Percentiles rank a stretch among this genome's conserved stretches.
Conservation (phyloP, 2,797 vertebrate genomes). For the Antennarius maculatus region DNA sequence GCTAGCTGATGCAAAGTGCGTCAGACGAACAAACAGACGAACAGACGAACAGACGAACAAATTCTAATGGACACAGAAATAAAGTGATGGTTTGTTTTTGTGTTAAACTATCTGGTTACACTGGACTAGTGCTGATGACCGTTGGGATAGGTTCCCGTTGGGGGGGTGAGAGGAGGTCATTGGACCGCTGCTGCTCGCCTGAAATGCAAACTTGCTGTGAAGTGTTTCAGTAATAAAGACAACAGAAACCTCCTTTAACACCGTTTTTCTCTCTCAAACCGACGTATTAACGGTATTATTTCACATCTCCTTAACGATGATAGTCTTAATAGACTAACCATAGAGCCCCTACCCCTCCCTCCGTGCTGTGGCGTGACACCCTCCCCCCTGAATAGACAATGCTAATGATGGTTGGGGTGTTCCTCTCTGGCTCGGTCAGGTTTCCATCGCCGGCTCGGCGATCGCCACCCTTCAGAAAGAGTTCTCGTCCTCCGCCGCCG, state of each 20-base stretch:
- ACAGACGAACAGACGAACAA: too few relatives aligned
- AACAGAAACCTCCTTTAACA: conserved; percentile 36
- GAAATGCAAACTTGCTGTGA: conserved; percentile 40
- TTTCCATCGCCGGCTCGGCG: conserved; percentile 92
- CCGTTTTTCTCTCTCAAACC: conserved; percentile 9
- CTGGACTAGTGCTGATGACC: too few relatives aligned
- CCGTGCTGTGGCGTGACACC: conserved; percentile 28
- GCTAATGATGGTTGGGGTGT: conserved; percentile 60
- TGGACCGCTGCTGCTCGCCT: conserved; percentile 47
- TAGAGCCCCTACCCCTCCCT: conserved; percentile 10
- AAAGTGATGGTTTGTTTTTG: too few relatives aligned
- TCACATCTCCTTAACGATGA: too few relatives aligned
- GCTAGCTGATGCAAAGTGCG: background rate
- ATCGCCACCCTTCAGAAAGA: conserved; percentile 92
- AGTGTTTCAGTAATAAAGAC: conserved; percentile 29
- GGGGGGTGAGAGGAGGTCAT: too few relatives aligned
- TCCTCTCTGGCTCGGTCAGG: conserved; percentile 84
- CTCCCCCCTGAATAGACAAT: background rate
- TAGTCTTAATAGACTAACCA: conserved; percentile 47
- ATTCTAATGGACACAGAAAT: too few relatives aligned
- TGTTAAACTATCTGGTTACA: too few relatives aligned
- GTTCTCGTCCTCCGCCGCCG: conserved; percentile 60
- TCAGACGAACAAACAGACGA: background rate
- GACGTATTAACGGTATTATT: conserved; percentile 20
- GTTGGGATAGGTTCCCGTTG: too few relatives aligned